A percentile compares a stretch with the other conserved stretches of the same genome.
Evolutionary conservation across 2,797 vertebrate species (phyloP).

Genomic region (Acanthurus lineatus): DNA sequence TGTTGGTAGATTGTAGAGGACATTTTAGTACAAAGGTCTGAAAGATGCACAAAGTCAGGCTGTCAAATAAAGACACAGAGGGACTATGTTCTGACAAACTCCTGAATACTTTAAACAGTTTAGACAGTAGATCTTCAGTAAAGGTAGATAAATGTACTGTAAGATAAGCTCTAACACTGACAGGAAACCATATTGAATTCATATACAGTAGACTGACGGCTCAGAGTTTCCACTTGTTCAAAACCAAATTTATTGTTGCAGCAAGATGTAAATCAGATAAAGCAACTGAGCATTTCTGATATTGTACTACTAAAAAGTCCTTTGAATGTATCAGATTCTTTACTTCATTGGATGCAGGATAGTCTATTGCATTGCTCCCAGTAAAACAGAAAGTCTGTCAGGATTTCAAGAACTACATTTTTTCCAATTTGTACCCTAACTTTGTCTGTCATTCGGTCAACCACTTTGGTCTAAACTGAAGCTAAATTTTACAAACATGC

Average conservation of each 20-base stretch:
- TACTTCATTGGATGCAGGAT: neutral
- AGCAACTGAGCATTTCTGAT: neutral
- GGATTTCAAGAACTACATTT: conserved; percentile 32
- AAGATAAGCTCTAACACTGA: neutral
- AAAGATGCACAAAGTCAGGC: conserved; percentile 30
- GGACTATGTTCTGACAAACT: conserved; percentile 23
- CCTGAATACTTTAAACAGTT: conserved; percentile 20
- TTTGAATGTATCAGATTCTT: neutral
- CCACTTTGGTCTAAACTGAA: too few relatives aligned
- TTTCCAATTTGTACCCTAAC: neutral
- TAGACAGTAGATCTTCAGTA: neutral
- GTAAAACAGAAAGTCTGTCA: conserved; percentile 32
- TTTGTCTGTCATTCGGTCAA: too few relatives aligned
- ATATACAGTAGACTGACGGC: neutral
- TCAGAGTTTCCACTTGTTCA: conserved; percentile 4
- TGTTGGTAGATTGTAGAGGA: conserved; percentile 62
- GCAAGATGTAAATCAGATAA: neutral
- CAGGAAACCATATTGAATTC: neutral
- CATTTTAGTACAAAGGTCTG: conserved; percentile 43
- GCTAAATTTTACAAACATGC: too few relatives aligned
- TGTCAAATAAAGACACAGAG: conserved; percentile 23
- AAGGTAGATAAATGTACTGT: neutral
- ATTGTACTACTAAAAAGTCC: neutral
- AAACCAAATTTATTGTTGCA: neutral
- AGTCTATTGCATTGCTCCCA: neutral